Conservation (phyloP, 2,113 vertebrate species). For the Lichenostomus cassidix region DNA sequence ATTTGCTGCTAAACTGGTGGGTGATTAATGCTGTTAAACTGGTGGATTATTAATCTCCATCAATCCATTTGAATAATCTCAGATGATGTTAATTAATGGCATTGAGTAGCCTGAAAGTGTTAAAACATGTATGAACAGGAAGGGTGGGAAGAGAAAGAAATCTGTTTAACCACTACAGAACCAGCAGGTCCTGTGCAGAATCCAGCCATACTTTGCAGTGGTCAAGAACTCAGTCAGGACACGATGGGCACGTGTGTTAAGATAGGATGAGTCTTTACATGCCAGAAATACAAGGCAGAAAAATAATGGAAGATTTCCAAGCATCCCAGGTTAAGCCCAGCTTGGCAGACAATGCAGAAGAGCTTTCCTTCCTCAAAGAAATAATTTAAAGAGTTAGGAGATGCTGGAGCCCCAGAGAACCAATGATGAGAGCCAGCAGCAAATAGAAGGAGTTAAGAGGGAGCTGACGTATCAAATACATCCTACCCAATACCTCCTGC, state of each 20-base stretch:
- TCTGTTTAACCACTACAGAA: background rate
- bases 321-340: background rate
- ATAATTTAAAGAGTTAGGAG: background rate
- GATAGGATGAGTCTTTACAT: background rate
- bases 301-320: background rate
- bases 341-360: background rate
- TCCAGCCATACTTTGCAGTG: background rate
- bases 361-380: background rate
- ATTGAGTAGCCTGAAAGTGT: background rate
- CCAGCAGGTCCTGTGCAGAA: background rate
- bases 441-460: background rate
- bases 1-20: background rate
- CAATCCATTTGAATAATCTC: background rate
- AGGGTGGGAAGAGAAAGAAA: background rate
- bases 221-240: background rate
- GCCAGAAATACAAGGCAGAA: background rate
- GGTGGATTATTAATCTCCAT: background rate
- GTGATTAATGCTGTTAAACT: background rate
- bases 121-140: background rate
- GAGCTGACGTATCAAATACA: background rate
- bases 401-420: background rate
- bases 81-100: background rate
- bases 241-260: background rate
- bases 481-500: background rate
- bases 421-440: background rate